Evolutionary conservation across 2,888 invertebrate genomes (phyloP), one percentile per base, ranked within the genome.

Genomic region (Augochlorella aurata): DNA sequence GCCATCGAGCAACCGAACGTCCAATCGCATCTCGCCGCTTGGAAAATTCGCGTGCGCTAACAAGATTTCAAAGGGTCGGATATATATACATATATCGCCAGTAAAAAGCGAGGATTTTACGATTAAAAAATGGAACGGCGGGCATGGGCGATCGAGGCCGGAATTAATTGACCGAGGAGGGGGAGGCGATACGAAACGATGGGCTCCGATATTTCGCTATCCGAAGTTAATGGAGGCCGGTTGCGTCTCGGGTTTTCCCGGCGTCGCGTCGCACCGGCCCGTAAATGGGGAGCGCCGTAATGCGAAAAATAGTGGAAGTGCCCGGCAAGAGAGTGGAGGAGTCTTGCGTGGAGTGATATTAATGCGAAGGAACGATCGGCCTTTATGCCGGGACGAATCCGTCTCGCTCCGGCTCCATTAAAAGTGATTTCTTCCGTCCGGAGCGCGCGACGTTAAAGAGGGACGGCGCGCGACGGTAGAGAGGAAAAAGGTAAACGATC

Each of bases 351-450:
- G 82, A 85, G 86, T 81, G 88, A 87, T 84, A 88, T 87, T 87
- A 88, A 87, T 87, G 86, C 87, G 84, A 82, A 79, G 82, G 76
- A 87, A 84, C 87, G 87, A 87, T 88, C 88, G 79, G 79, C 76
- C 74, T 82, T 82, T 88, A 82, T 82, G 65, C 77, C 24, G 65
- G 65, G 44, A 74, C 73, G 79, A 71, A 80, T 83, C 72, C 79
- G 52, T 80, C 87, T 67, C 69, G 67, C 80, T 81, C 76, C 78
- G 87, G 78, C 85, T 86, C 78, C 82, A 82, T 86, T 87, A 86
- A 77, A 69, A 79, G 71, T 80, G 79, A 87, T 87, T 84, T 83
- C 80, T 79, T 75, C 47, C 75, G 49, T 29, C 49, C 45, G 67
- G 24, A 18, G 24, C 29, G 67, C 29, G 29, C 29, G 67, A 67